Percentiles rank a stretch among this genome's conserved stretches.
These are phyloP conservation scores for Dynastes tityus DNA, from an alignment of 2,888 invertebrate genomes.

Conservation along the genomic window DNA sequence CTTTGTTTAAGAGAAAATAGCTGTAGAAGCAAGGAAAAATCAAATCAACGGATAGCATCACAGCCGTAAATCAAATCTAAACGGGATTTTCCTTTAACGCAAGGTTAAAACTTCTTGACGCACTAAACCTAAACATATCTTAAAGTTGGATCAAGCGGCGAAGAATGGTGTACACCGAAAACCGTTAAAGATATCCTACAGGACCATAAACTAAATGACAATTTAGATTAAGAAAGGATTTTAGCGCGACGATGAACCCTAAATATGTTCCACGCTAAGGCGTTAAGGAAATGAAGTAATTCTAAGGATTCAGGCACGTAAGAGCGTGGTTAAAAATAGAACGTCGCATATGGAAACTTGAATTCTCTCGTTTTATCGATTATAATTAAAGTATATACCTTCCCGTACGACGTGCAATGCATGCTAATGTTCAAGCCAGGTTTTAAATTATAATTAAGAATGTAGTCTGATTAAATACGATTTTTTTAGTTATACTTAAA, in stretches of 20 bases:
- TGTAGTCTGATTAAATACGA: not conserved
- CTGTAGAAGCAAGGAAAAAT: too few relatives aligned
- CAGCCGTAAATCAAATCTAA: too few relatives aligned
- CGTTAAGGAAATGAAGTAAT: conserved; percentile 28
- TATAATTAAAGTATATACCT: conserved; percentile 34
- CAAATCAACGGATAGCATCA: too few relatives aligned
- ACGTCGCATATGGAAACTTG: conserved; percentile 17
- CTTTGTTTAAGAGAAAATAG: too few relatives aligned
- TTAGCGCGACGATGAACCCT: conserved; percentile 3
- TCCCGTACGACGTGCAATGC: not conserved
- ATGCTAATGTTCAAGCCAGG: not conserved
- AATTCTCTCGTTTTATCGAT: conserved; percentile 22
- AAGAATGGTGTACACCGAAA: too few relatives aligned
- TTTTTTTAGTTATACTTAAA: not conserved
- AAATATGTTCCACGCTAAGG: not conserved
- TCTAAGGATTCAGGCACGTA: conserved; percentile 22
- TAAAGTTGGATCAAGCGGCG: too few relatives aligned
- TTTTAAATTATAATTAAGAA: not conserved
- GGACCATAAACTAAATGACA: not conserved
- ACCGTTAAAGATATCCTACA: too few relatives aligned
- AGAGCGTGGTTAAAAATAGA: conserved; percentile 27
- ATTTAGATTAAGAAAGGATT: not conserved
- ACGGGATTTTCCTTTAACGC: too few relatives aligned
- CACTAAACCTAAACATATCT: too few relatives aligned
- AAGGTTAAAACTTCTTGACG: too few relatives aligned